Evolutionary conservation across 1,140 invertebrate genomes (phyloP).

Genomic region (Cardiocondyla obscurior): DNA sequence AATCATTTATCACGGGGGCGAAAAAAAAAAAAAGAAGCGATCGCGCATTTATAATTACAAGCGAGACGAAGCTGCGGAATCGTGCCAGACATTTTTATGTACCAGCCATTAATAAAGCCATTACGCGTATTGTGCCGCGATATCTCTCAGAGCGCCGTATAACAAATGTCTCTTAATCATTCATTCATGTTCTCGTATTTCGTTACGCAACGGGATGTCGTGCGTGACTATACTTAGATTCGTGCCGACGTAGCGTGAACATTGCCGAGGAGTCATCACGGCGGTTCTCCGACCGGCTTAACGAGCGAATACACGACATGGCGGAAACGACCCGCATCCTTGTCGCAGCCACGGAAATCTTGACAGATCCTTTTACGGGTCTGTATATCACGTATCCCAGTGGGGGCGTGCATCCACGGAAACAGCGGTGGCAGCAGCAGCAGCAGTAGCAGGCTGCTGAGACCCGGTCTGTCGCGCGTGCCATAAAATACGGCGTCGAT

Average conservation of each 20-base stretch:
- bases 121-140: neutral
- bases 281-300: conserved; percentile 9
- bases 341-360: conserved; percentile 46
- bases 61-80: neutral
- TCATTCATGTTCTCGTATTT: no score
- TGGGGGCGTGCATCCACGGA: neutral
- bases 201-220: neutral
- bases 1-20: neutral
- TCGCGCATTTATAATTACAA: neutral
- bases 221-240: conserved; percentile 19
- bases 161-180: neutral
- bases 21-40: neutral
- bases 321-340: conserved; percentile 8
- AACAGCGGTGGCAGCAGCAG: neutral
- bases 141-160: neutral
- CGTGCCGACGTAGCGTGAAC: neutral
- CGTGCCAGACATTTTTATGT: neutral
- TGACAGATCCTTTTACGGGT: conserved; percentile 52
- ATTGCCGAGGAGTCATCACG: conserved; percentile 9
- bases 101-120: neutral
- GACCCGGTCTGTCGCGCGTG: conserved; percentile 34
- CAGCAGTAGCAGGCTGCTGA: conserved; percentile 12
- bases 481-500: conserved; percentile 47
- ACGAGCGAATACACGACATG: conserved; percentile 21
- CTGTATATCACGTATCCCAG: conserved; percentile 51